Conservation (phyloP, 2,113 vertebrate genomes). For the Indicator maculatus region DNA sequence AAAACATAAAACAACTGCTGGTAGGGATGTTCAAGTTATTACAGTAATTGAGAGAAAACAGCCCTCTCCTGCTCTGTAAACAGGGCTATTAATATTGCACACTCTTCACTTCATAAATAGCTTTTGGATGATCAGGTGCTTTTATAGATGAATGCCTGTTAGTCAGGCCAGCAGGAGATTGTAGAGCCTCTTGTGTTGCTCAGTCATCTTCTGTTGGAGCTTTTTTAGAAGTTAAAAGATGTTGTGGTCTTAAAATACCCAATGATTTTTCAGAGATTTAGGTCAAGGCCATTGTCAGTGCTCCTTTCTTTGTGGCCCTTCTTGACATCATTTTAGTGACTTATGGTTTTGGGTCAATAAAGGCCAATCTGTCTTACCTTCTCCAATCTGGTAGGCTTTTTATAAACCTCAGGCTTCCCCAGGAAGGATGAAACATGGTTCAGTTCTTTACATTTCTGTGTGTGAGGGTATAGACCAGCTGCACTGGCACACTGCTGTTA, state of each 20-base stretch:
- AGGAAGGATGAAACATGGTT: not conserved
- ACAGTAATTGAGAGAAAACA: not conserved
- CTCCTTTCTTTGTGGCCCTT: not conserved
- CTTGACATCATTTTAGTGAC: not conserved
- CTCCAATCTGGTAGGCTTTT: not conserved
- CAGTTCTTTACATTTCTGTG: rapidly evolving
- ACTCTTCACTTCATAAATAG: not conserved
- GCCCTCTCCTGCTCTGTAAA: not conserved
- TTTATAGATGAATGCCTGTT: not conserved
- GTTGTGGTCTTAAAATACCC: not conserved
- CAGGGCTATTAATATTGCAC: not conserved
- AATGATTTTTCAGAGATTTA: not conserved
- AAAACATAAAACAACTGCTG: not conserved
- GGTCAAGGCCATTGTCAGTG: not conserved
- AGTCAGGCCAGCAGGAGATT: not conserved
- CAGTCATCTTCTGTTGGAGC: not conserved
- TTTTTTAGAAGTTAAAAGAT: not conserved
- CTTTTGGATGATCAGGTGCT: not conserved
- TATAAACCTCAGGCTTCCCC: not conserved
- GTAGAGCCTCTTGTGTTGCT: not conserved
- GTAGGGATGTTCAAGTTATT: not conserved
- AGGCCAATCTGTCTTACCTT: not conserved
- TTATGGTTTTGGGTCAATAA: not conserved
- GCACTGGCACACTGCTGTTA: not conserved
- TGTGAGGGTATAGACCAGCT: not conserved